Conservation (phyloP, 2,113 vertebrate species). For the Phaetusa simplex region DNA sequence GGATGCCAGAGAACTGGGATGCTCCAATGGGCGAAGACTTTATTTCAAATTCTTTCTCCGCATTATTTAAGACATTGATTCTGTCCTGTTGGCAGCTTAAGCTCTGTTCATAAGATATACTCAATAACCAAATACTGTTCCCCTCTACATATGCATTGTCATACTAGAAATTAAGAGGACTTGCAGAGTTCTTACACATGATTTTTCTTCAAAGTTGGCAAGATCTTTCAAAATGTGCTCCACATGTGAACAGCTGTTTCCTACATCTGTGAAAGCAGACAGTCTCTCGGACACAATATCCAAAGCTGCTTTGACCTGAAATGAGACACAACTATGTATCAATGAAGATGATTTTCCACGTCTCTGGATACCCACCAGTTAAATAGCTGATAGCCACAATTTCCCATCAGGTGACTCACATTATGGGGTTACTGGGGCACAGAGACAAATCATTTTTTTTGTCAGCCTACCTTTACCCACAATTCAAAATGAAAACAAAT, state of each 20-base stretch:
- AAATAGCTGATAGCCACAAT: neutral
- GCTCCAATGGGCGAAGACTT: neutral
- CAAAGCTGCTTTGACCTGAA: constrained; percentile 85
- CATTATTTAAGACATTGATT: neutral
- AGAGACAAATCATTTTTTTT: neutral
- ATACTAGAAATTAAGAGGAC: neutral
- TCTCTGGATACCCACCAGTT: neutral
- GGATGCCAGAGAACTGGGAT: neutral
- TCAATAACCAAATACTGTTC: neutral
- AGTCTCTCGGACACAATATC: constrained; percentile 84
- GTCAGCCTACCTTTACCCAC: neutral
- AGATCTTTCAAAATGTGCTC: constrained; percentile 90
- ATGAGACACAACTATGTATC: neutral
- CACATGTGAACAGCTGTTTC: constrained; percentile 88
- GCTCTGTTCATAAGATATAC: neutral
- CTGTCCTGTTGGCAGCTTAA: neutral
- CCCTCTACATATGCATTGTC: neutral
- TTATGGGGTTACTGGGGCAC: neutral
- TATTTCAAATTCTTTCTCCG: neutral
- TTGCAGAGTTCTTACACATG: constrained; percentile 76
- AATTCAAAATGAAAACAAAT: neutral
- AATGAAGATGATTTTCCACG: neutral
- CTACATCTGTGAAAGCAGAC: constrained; percentile 83
- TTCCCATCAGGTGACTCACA: neutral
- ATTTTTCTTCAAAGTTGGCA: constrained; percentile 82